Evolutionary conservation across 2,888 invertebrate species (phyloP).

Genomic region (Spisula solida): DNA sequence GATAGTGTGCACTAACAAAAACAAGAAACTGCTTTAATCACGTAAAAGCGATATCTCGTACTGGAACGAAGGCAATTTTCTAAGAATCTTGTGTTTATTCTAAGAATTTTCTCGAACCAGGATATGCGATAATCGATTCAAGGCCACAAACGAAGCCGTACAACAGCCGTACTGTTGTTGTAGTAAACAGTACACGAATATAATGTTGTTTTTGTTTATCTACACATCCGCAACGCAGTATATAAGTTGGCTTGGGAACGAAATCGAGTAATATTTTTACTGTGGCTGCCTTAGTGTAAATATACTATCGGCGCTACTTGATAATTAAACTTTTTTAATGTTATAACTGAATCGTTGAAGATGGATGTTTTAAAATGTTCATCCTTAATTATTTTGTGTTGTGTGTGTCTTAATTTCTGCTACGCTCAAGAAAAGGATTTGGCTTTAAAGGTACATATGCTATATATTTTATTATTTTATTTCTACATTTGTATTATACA

Average conservation of each 20-base stretch:
- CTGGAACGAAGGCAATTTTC: background rate
- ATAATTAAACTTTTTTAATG: background rate
- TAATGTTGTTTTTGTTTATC: background rate
- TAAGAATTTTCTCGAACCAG: background rate
- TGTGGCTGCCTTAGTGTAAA: background rate
- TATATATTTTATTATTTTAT: background rate
- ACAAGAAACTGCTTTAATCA: too few species aligned
- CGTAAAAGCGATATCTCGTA: background rate
- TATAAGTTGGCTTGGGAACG: background rate
- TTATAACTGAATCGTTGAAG: background rate
- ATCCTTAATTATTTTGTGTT: background rate
- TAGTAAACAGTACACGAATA: background rate
- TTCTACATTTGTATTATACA: too few species aligned
- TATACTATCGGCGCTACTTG: background rate
- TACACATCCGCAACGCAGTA: background rate
- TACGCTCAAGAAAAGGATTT: slow-evolving; percentile 1
- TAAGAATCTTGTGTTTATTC: background rate
- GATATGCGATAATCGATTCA: background rate
- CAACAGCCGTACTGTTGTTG: background rate
- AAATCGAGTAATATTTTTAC: background rate
- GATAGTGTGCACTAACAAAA: too few species aligned
- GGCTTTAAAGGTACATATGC: background rate
- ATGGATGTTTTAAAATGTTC: background rate
- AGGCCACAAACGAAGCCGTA: background rate
- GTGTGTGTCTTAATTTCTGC: background rate